These are phyloP conservation scores for Thecophora atra DNA, from an alignment of 2,888 invertebrate genomes.

Conservation along the genomic window DNA sequence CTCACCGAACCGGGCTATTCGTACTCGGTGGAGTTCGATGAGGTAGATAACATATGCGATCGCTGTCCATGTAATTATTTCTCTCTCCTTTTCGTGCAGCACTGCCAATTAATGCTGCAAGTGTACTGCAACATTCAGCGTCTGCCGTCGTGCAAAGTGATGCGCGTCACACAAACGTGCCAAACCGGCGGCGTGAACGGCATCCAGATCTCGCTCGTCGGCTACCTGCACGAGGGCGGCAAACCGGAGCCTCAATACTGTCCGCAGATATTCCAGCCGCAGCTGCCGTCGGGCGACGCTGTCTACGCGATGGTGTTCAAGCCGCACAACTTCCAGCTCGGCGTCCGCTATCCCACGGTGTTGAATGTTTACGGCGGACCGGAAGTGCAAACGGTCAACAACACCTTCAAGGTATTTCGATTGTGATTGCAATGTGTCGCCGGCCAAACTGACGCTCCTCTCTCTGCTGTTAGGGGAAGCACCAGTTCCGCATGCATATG, in stretches of 20 bases:
- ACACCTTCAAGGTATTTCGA: conserved; percentile 83
- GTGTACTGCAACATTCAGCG: conserved; percentile 85
- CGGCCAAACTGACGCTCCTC: not conserved
- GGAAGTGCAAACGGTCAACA: conserved; percentile 96
- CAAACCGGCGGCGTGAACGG: conserved; percentile 75
- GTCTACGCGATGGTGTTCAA: conserved; percentile 91
- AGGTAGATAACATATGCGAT: conserved; percentile 66
- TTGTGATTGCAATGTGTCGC: not conserved
- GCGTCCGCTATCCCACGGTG: conserved; percentile 85
- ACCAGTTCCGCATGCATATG: conserved; percentile 93
- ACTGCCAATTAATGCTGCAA: conserved; percentile 82
- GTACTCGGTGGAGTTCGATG: conserved; percentile 83
- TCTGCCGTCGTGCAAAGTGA: conserved; percentile 82
- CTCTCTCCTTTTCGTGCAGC: conserved; percentile 67
- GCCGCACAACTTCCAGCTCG: conserved; percentile 74
- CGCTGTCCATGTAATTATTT: not conserved
- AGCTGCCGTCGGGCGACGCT: conserved; percentile 75
- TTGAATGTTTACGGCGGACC: conserved; percentile 98
- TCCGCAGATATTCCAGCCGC: conserved; percentile 78
- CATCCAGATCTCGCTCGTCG: conserved; percentile 74
- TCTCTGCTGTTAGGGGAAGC: conserved; percentile 75
- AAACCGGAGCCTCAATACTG: conserved; percentile 71
- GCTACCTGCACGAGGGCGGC: conserved; percentile 76
- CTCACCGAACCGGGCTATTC: conserved; percentile 87
- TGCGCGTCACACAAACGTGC: conserved; percentile 72